Conservation (phyloP, 2,888 invertebrate species). For the Laspeyria flexula region DNA sequence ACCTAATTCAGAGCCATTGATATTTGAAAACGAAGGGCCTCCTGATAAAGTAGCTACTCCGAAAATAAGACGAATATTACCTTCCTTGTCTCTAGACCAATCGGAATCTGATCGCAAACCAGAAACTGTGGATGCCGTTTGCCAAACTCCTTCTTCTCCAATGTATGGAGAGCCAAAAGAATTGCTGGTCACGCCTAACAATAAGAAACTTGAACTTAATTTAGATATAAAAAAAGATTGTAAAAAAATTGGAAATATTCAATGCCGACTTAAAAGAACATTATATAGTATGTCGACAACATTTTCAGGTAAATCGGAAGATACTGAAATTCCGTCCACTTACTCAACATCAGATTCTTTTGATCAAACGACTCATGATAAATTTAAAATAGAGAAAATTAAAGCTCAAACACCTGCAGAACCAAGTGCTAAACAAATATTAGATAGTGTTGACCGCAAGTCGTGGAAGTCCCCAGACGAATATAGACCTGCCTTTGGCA, state of each 20-base stretch:
- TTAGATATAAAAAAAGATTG: constrained; percentile 63
- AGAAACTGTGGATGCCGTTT: constrained; percentile 71
- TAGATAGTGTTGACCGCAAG: constrained; percentile 77
- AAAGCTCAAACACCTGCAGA: constrained; percentile 53
- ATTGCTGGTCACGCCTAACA: constrained; percentile 32
- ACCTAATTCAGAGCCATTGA: constrained; percentile 75
- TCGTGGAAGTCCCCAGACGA: constrained; percentile 91
- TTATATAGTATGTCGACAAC: constrained; percentile 70
- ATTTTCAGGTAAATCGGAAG: constrained; percentile 70
- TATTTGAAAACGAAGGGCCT: constrained; percentile 73
- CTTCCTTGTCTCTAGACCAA: constrained; percentile 73
- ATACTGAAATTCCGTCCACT: constrained; percentile 69
- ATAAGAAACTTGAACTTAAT: constrained; percentile 62
- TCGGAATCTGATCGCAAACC: constrained; percentile 63
- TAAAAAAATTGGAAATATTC: constrained; percentile 62
- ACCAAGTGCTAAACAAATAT: constrained; percentile 65
- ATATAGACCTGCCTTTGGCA: constrained; percentile 88
- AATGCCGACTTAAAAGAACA: constrained; percentile 68
- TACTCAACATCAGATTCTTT: constrained; percentile 72
- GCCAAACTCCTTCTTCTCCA: constrained; percentile 71
- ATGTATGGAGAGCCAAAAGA: constrained; percentile 47
- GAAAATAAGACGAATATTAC: constrained; percentile 76
- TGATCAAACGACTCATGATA: constrained; percentile 53
- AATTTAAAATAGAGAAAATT: constrained; percentile 35
- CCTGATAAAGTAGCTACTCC: constrained; percentile 67